A percentile compares a stretch with the other conserved stretches of the same genome.
phyloP scores from a whole-genome alignment of 2,888 invertebrate genomes.

The Apeira syringaria region DNA sequence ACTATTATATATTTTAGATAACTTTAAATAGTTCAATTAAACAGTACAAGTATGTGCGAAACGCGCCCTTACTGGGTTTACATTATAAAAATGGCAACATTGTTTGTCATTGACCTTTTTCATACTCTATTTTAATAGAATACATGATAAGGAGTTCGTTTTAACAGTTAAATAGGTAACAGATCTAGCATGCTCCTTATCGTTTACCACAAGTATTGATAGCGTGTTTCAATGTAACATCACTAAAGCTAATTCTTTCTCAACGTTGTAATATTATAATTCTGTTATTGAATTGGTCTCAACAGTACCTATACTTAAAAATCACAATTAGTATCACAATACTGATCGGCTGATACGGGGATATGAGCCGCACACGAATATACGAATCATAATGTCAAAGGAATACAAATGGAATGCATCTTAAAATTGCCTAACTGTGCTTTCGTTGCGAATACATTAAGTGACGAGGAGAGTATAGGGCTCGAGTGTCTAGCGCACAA shows the following conservation, averaged over 20 bases:
- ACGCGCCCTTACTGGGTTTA: conserved; percentile 18
- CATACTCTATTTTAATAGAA: conserved; percentile 13
- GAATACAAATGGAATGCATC: background rate
- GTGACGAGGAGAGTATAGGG: no score
- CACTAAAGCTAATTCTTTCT: no score
- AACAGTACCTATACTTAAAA: conserved; percentile 1
- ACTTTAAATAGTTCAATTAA: conserved; percentile 48
- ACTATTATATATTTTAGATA: no score
- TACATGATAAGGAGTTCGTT: conserved; percentile 1
- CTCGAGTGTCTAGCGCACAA: no score
- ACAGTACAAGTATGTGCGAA: conserved; percentile 39
- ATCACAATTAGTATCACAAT: conserved; percentile 7
- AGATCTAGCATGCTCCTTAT: no score
- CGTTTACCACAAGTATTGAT: background rate
- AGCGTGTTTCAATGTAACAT: background rate
- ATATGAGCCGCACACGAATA: background rate
- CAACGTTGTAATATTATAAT: no score
- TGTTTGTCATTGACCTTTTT: conserved; percentile 9
- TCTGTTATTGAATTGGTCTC: no score
- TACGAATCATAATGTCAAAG: background rate
- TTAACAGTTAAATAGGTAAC: background rate
- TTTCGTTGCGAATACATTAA: background rate
- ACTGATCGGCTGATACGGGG: conserved; percentile 8
- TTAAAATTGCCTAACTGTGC: conserved; percentile 5
- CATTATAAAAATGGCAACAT: conserved; percentile 30